Evolutionary conservation across 2,888 invertebrate genomes (phyloP), one percentile per base, ranked within the genome.

Genomic region (Tetragonisca angustula): DNA sequence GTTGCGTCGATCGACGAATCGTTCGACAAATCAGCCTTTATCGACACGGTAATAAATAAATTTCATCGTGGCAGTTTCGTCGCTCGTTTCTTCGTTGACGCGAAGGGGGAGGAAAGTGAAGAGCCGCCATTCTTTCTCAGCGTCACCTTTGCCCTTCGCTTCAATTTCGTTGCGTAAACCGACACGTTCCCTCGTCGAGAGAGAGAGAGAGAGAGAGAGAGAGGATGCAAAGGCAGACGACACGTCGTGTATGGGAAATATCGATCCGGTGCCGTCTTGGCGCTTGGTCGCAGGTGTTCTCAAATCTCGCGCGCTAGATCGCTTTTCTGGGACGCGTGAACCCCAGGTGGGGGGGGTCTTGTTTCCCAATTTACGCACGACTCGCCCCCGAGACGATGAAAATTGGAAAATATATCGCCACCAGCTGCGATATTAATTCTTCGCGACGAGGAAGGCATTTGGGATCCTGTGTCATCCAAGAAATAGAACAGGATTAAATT

Each of bases 221-320:
- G 24, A 52, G 73, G 70, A 74, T 80, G 70, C 64, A 80, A 89
- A 86, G 72, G 83, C 72, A 27, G 69, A 73, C 69, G 65, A 19
- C 36, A 13, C 64, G 11, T 19, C 61, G 69, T 61, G 75, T 68
- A 79, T 62, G 69, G 84, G 80, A 86, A 87, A 86, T 89, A 89
- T 89, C 89, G 89, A 89, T 73, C 86, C 78, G 72, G 49, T 76
- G 71, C 62, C 75, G 50, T 49, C 76, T 84, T 80, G 59, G 36
- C 71, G 49, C 56, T 56, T 27, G 56, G 56, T 19, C 43, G 85
- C 89, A 89, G 87, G 89, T 86, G 89, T 89, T 87, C 89, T 89
- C 89, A 89, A 85, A 84, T 89, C 82, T 56, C 76, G 76, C 81
- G 68, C 76, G 72, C 56, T 70, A 69, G 79, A 75, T 83, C 74